A percentile compares a stretch with the other conserved stretches of the same genome.
Conservation (phyloP, 2,888 invertebrate genomes). For the Agonopterix heracliana region DNA sequence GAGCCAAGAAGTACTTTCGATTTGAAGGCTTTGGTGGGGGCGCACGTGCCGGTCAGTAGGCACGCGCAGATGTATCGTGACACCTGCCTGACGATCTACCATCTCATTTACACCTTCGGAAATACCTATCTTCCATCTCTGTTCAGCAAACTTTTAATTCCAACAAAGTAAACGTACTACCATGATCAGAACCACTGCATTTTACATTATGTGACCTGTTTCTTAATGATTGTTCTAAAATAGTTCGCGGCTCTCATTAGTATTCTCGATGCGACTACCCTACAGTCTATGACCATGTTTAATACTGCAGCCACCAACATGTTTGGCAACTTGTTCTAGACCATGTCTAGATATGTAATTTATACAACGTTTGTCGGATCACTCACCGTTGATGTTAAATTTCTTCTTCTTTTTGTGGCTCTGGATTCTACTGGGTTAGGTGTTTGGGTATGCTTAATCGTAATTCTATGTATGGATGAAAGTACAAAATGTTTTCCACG, state of each 20-base stretch:
- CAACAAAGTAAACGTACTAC: conserved; percentile 47
- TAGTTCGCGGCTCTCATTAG: conserved; percentile 56
- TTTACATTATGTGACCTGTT: conserved; percentile 66
- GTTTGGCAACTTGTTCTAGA: conserved; percentile 50
- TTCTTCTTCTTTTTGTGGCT: conserved; percentile 1
- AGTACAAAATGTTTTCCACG: no score
- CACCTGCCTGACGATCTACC: conserved; percentile 58
- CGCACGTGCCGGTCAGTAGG: conserved; percentile 67
- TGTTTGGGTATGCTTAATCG: no score
- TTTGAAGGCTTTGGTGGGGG: conserved; percentile 39
- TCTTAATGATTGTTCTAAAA: conserved; percentile 63
- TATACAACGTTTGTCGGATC: conserved; percentile 28
- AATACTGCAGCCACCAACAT: conserved; percentile 38
- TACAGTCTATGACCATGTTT: conserved; percentile 51
- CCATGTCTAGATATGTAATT: conserved; percentile 32
- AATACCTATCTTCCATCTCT: conserved; percentile 36
- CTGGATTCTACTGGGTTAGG: background rate
- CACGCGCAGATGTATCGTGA: conserved; percentile 68
- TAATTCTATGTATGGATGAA: no score
- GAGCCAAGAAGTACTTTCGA: conserved; percentile 20
- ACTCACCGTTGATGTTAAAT: conserved; percentile 19
- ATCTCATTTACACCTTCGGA: conserved; percentile 40
- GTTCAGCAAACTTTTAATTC: conserved; percentile 55
- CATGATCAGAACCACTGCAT: conserved; percentile 51
- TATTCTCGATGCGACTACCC: conserved; percentile 48